Base-by-base conservation (phyloP, 1,140 invertebrate genomes). In the Drosophila cardini region DNA sequence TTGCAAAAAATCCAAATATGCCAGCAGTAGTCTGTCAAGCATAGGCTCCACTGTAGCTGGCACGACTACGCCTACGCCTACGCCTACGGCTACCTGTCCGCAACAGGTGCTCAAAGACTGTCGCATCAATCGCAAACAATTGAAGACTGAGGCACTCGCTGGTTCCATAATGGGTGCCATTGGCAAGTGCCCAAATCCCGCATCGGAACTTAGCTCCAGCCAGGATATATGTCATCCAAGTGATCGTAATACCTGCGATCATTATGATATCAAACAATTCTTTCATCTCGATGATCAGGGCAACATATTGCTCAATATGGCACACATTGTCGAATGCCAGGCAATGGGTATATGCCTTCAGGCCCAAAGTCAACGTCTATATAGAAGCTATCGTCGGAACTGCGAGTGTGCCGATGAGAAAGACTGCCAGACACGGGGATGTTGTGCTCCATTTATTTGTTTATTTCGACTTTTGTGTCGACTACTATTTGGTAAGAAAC, bases 221-320 rank as follows among this genome's bases (percentile, higher is more conserved):
- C 26, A 34, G 18, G 89, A 91, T 48, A 45, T 32, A 9, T 90
- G 89, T 43, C 90, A 91, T 80, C 89, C 89, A 18, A 64, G 69
- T 40, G 81, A 81, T 61, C 80, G 70, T 2, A 91, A 86, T 38
- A 81, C 70, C 80, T 90, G 90, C 60, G 90, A 91, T 76, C 90
- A 91, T 50, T 91, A 91, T 48, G 90, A 91, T 45, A 91, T 91
- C 68, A 91, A 91, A 72, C 77, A 91, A 67, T 91, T 91, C 79
- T 91, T 92, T 62, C 87, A 77, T 50, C 80, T 92, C 48, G 90
- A 91, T 72, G 91, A 92, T 52, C 75, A 89, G 75, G 91, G 91
- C 73, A 92, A 92, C 69, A 92, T 92, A n/a, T 60, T 92, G 70
- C 60, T 92, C 18, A 81, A 80, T 38, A 92, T 91, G 61, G 32